Evolutionary conservation across 2,888 invertebrate species (phyloP).

Genomic region (Limnephilus rhombicus): DNA sequence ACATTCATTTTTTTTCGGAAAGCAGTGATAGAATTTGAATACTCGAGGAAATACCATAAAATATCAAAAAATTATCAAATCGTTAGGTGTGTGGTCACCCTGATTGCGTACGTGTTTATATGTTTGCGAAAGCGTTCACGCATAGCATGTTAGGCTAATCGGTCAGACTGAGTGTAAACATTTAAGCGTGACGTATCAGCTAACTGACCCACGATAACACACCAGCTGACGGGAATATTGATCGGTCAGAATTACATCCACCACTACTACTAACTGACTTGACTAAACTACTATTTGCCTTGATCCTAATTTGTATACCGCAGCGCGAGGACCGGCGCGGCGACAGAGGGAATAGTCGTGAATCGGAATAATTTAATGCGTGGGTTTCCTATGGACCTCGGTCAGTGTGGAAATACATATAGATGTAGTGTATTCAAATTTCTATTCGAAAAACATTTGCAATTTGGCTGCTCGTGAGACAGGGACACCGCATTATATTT

Average conservation of each 20-base stretch:
- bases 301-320: neutral
- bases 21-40: neutral
- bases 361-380: neutral
- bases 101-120: neutral
- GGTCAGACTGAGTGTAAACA: neutral
- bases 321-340: neutral
- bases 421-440: too few relatives aligned
- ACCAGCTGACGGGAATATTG: neutral
- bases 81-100: neutral
- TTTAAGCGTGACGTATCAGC: neutral
- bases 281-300: neutral
- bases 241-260: neutral
- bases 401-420: neutral
- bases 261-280: neutral
- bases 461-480: too few relatives aligned
- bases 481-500: too few relatives aligned
- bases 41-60: neutral
- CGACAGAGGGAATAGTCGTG: neutral
- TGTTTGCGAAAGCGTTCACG: neutral
- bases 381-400: neutral
- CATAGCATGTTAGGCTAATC: slow-evolving; percentile 8
- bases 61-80: neutral
- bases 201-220: slow-evolving; percentile 19
- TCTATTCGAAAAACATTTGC: too few relatives aligned
- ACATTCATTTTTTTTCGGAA: neutral